Percentiles rank a stretch among this genome's conserved stretches.
phyloP scores from a whole-genome alignment of 2,797 vertebrate genomes.

The Parauchenoglanis punctatus region DNA sequence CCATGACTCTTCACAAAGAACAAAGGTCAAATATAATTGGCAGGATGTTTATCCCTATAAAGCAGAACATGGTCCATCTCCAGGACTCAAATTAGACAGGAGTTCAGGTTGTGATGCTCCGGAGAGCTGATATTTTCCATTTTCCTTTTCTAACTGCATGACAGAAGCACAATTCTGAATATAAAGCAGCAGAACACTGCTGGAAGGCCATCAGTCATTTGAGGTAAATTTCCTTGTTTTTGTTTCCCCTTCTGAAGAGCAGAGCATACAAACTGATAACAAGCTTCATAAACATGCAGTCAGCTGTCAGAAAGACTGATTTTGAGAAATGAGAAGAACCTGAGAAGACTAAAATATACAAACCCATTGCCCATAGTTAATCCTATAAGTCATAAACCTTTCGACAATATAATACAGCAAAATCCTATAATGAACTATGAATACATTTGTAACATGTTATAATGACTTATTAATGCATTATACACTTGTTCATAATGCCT shows the following conservation, averaged over 20 bases:
- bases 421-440: neutral
- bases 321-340: constrained; percentile 1
- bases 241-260: neutral
- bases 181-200: neutral
- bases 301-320: neutral
- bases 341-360: neutral
- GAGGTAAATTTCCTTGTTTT: constrained; percentile 6
- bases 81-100: neutral
- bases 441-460: neutral
- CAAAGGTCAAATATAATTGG: constrained; percentile 47
- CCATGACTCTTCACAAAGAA: constrained; percentile 40
- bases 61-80: constrained; percentile 22
- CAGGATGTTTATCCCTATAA: constrained; percentile 33
- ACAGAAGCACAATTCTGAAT: neutral
- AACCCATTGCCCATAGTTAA: neutral
- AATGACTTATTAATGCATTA: neutral
- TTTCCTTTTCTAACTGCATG: neutral
- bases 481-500: neutral
- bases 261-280: neutral
- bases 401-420: neutral
- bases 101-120: neutral
- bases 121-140: neutral
- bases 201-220: constrained; percentile 6
- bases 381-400: neutral
- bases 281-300: constrained; percentile 2